These are phyloP conservation scores for Linepithema humile DNA, from an alignment of 1,140 invertebrate genomes.

Conservation along the genomic window DNA sequence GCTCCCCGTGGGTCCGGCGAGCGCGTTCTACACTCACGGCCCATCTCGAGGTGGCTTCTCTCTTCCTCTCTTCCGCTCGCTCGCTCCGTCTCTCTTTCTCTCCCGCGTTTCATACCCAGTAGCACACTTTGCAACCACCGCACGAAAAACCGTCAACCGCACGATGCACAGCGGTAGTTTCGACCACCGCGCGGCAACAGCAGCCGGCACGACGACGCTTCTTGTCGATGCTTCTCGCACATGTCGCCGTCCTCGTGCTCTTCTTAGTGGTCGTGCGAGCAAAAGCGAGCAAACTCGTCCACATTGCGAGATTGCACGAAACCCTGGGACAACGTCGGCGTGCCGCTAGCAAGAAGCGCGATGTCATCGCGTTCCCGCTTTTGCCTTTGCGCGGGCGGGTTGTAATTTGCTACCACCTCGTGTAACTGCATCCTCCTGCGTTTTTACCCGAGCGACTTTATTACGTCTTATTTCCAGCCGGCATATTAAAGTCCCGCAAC, in stretches of 20 bases:
- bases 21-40: slow-evolving; percentile 17
- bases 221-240: slow-evolving; percentile 48
- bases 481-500: slow-evolving; percentile 2
- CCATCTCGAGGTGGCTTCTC: slow-evolving; percentile 9
- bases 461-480: slow-evolving; percentile 35
- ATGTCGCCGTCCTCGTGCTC: slow-evolving; percentile 26
- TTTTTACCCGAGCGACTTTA: slow-evolving; percentile 17
- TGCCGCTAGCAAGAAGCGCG: slow-evolving; percentile 52
- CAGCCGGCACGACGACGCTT: slow-evolving; percentile 50
- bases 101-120: background rate
- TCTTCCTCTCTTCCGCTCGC: background rate
- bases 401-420: slow-evolving; percentile 44
- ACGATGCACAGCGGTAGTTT: slow-evolving; percentile 39
- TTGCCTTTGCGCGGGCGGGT: slow-evolving; percentile 32
- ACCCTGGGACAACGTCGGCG: background rate
- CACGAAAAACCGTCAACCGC: slow-evolving; percentile 50
- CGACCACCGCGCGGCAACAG: slow-evolving; percentile 29
- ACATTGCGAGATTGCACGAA: slow-evolving; percentile 35
- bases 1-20: slow-evolving; percentile 7
- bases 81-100: slow-evolving; percentile 13
- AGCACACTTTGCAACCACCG: slow-evolving; percentile 24
- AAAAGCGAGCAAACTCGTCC: slow-evolving; percentile 36
- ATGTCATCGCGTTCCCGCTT: slow-evolving; percentile 58
- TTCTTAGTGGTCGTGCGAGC: slow-evolving; percentile 35
- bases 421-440: slow-evolving; percentile 5